Evolutionary conservation across 2,888 invertebrate species (phyloP), one percentile per base, ranked within the genome.

Genomic region (Pterostichus madidus): DNA sequence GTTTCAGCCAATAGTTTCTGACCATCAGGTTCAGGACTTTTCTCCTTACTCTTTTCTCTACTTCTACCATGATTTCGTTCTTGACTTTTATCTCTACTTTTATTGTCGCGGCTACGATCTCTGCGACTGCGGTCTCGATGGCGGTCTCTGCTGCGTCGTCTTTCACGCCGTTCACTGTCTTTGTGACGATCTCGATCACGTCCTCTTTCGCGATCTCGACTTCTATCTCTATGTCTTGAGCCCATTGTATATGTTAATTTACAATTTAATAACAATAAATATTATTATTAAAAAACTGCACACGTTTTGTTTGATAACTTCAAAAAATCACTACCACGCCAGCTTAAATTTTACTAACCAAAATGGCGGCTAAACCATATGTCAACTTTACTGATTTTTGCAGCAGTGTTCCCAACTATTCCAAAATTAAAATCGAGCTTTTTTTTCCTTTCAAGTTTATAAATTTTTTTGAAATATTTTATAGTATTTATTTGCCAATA

Each of bases 1-100:
- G 87, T 93, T 90, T 85, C 92, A 81, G 91, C 91, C 56, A 91
- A 91, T 85, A 91, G 90, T 88, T 87, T 91, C 86, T 86, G 91
- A 85, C 86, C 90, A 86, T 87, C 92, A 85, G 88, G 89, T 84
- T 90, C 89, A 17, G 87, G 86, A 10, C 85, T 85, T 56, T 86
- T 86, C 61, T 85, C 85, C 4, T 88, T 87, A 35, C 87, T 88
- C 84, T 86, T 87, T 80, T 87, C 87, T 13, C 85, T 82, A 53
- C 86, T 86, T 1, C 91, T 88, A 49, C 91, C 90, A 5, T 88
- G 86, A 82, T 88, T 87, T 24, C 87, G 85, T 83, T 87, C 87
- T 15, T 88, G 86, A 35, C 85, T 84, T 71, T 77, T 84, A 44
- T 85, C 84, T 46, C 85, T 84, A 10, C 78, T 81, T 35, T 85